A percentile compares a stretch with the other conserved stretches of the same genome.
Evolutionary conservation across 2,113 vertebrate genomes (phyloP).

Genomic region (Polypterus bichir): DNA sequence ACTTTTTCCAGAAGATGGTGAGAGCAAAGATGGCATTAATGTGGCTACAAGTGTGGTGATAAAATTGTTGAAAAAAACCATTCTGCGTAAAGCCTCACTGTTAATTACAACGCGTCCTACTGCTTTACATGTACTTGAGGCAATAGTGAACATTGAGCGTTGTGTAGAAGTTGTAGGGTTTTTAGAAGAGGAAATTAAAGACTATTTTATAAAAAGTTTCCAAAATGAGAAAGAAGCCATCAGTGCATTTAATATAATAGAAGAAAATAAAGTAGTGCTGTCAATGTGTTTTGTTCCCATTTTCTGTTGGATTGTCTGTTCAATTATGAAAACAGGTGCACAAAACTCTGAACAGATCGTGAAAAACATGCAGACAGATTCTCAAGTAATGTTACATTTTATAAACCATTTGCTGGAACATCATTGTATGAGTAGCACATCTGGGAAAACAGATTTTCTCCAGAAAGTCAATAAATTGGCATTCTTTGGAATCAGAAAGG

Average conservation of each 20-base stretch:
- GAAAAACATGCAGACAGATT: conserved; percentile 8
- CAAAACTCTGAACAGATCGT: background rate
- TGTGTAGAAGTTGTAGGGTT: conserved; percentile 19
- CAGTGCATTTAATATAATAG: conserved; percentile 7
- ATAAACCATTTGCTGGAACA: conserved; percentile 15
- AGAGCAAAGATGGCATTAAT: conserved; percentile 6
- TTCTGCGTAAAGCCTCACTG: conserved; percentile 27
- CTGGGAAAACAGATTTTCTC: background rate
- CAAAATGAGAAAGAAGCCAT: conserved; percentile 2
- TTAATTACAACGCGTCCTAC: conserved; percentile 35
- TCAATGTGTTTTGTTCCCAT: conserved; percentile 16
- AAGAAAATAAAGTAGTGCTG: conserved; percentile 12
- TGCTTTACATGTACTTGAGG: conserved; percentile 20
- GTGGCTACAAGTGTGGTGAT: conserved; percentile 25
- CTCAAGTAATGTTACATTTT: conserved; percentile 19
- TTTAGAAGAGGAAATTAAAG: conserved; percentile 9
- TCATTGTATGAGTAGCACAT: conserved; percentile 7
- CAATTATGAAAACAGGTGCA: conserved; percentile 9
- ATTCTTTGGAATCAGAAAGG: conserved; percentile 4
- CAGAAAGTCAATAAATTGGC: conserved; percentile 13
- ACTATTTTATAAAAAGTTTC: conserved; percentile 16
- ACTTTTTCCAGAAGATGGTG: background rate
- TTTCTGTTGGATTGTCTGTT: conserved; percentile 17
- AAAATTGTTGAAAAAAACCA: conserved; percentile 29
- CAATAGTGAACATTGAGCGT: conserved; percentile 5